Evolutionary conservation across 2,797 vertebrate species (phyloP), one percentile per base, ranked within the genome.

Genomic region (Perodicticus potto): DNA sequence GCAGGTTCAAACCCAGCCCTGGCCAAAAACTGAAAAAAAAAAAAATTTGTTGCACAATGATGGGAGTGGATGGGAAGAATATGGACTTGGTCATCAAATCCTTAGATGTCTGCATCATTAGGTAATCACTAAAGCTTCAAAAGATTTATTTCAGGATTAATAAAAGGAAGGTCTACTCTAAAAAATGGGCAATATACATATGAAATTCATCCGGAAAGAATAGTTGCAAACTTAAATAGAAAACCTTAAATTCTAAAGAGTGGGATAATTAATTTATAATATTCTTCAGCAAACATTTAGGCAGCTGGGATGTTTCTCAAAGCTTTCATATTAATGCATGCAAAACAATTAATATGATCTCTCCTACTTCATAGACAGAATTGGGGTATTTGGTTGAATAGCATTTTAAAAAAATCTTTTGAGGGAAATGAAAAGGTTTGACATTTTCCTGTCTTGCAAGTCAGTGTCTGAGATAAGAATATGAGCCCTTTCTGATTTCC

Each of bases 361-460:
- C 14, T 57, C 20, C 37, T 16, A 69, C 9, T 61, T 45, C 61
- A 80, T 16, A 81, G 69, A 63, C 14, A 12, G 34, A 94, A 77
- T 32, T 40, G 61, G 78, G 23, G 16, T 77, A 59, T 22, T 93
- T 9, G 8, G 11, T 22, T 78, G 40, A 90, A 94, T 45, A n/a
- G n/a, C 55, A 91, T 93, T 90, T 78, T 49, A n/a, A 14, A n/a
- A 73, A 7, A 57, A 27, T 87, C 63, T 96, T 96, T 84, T 93
- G 65, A 72, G 65, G 84, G 37, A 91, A 84, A 22, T 69, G 22
- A 92, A 96, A 69, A 87, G 84, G 19, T 34, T 72, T 91, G 63
- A 67, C 25, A 85, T 55, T 88, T 93, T 74, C 32, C 22, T 59
- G 29, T 86, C 73, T 76, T 76, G 9, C 80, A 74, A 65, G 69